These are phyloP conservation scores for Malthinus flaveolus DNA, from an alignment of 2,888 invertebrate genomes.

Conservation along the genomic window DNA sequence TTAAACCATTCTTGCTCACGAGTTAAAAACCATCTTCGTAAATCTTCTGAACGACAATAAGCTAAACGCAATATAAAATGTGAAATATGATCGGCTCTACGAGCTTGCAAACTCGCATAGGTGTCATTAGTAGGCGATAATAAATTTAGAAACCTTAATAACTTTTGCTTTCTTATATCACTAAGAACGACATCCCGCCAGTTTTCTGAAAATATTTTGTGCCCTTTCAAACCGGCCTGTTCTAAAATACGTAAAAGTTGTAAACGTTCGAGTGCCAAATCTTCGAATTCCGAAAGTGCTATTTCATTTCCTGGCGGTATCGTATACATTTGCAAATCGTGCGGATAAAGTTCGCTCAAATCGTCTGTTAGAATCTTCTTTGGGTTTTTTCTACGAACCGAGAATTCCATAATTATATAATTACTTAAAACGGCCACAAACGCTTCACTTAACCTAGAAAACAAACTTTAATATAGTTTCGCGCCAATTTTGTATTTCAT, in stretches of 20 bases:
- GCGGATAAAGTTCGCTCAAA: conserved; percentile 65
- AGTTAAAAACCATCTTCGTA: conserved; percentile 84
- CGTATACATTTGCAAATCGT: conserved; percentile 79
- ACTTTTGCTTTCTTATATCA: conserved; percentile 69
- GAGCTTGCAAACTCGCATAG: conserved; percentile 66
- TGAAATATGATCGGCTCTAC: conserved; percentile 83
- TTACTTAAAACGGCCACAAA: neutral
- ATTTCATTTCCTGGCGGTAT: conserved; percentile 75
- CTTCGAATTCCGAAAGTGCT: conserved; percentile 83
- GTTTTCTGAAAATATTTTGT: conserved; percentile 66
- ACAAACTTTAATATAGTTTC: neutral
- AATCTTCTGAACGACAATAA: conserved; percentile 85
- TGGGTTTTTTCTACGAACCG: conserved; percentile 3
- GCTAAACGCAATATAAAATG: conserved; percentile 92
- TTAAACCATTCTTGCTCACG: conserved; percentile 91
- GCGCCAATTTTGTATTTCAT: neutral
- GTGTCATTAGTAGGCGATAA: conserved; percentile 61
- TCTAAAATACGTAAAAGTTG: conserved; percentile 79
- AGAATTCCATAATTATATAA: conserved; percentile 5
- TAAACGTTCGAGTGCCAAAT: conserved; percentile 81
- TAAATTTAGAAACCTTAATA: conserved; percentile 66
- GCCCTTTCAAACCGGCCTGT: conserved; percentile 67
- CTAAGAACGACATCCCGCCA: conserved; percentile 66
- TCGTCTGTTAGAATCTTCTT: conserved; percentile 38
- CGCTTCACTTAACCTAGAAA: neutral